Evolutionary conservation across 2,888 invertebrate species (phyloP).

Genomic region (Orchesellides sinensis): DNA sequence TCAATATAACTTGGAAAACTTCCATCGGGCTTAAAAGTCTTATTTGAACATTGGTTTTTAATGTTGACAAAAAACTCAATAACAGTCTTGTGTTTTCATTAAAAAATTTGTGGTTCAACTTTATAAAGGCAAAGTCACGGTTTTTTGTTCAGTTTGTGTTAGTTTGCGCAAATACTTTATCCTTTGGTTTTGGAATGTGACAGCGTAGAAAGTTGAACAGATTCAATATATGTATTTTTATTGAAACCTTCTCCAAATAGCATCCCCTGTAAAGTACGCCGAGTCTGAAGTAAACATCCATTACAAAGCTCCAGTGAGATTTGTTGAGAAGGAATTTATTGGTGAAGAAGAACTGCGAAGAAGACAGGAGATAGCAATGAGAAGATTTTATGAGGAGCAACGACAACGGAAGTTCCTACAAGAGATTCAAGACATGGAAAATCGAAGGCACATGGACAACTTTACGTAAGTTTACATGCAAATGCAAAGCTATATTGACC

Average conservation of each 20-base stretch:
- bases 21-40: no score
- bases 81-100: no score
- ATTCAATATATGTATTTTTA: constrained; percentile 10
- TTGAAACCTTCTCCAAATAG: constrained; percentile 78
- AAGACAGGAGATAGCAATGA: constrained; percentile 94
- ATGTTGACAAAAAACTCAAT: no score
- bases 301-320: constrained; percentile 91
- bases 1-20: no score
- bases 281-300: constrained; percentile 96
- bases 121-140: no score
- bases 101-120: no score
- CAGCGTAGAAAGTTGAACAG: no score
- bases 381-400: constrained; percentile 91
- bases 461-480: constrained; percentile 82
- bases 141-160: no score
- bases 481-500: neutral
- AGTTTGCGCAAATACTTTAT: neutral
- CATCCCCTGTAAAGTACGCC: constrained; percentile 92
- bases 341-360: constrained; percentile 91
- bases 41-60: no score
- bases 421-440: constrained; percentile 96
- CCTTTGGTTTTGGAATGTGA: no score
- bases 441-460: constrained; percentile 94
- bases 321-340: constrained; percentile 88
- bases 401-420: constrained; percentile 93